A percentile compares a stretch with the other conserved stretches of the same genome.
Conservation (phyloP, 1,140 invertebrate species). For the Hyposmocoma kahamanoa region DNA sequence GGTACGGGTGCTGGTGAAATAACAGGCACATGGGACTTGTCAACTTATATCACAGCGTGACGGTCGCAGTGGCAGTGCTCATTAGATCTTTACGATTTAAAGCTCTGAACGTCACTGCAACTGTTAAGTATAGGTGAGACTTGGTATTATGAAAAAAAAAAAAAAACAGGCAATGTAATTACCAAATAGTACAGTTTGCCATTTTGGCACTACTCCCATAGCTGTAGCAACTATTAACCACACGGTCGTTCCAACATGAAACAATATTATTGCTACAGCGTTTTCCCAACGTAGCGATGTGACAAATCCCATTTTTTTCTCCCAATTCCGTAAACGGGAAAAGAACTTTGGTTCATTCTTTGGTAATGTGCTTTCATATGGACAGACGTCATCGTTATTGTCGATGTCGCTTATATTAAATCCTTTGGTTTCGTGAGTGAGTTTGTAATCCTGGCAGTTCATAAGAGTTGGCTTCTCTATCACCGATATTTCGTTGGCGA, state of each 20-base stretch:
- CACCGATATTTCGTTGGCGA: slow-evolving; percentile 17
- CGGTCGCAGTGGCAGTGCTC: no score
- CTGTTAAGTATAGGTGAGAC: no score
- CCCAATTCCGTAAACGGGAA: slow-evolving; percentile 32
- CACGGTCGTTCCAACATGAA: slow-evolving; percentile 25
- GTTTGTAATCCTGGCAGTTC: slow-evolving; percentile 10
- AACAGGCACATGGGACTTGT: no score
- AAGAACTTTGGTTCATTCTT: slow-evolving; percentile 35
- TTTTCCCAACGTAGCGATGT: slow-evolving; percentile 49
- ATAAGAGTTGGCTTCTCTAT: neutral
- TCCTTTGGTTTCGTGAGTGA: slow-evolving; percentile 1
- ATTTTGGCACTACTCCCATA: slow-evolving; percentile 14
- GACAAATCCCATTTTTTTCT: slow-evolving; percentile 46
- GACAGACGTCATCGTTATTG: neutral
- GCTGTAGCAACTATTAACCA: slow-evolving; percentile 14
- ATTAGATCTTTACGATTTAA: no score
- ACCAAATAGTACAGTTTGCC: slow-evolving; percentile 39
- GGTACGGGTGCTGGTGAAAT: no score
- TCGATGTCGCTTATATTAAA: neutral
- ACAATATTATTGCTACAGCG: slow-evolving; percentile 24
- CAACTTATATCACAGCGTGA: no score
- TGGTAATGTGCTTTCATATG: slow-evolving; percentile 28
- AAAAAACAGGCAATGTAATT: slow-evolving; percentile 23
- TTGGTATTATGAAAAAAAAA: neutral
- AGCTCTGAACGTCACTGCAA: no score